Percentiles rank a stretch among this genome's conserved stretches.
Evolutionary conservation across 2,888 invertebrate species (phyloP).

Genomic region (Eurytoma adleriae): DNA sequence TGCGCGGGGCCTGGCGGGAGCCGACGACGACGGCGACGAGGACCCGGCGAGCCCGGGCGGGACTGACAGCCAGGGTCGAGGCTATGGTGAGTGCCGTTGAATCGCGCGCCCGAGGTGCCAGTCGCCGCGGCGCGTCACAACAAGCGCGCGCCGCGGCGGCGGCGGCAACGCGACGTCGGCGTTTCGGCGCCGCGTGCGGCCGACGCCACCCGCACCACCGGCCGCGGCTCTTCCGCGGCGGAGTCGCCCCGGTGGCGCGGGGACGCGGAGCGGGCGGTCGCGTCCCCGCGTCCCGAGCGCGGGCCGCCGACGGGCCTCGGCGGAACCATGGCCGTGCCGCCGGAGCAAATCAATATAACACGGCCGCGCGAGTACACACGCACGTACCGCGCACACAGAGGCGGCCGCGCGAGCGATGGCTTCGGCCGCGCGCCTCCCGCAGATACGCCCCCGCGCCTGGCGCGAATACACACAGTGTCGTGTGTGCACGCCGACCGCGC

Average conservation of each 20-base stretch:
- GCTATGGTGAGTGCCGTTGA: no score
- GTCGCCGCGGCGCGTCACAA: neutral
- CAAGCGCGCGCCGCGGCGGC: neutral
- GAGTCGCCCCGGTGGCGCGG: neutral
- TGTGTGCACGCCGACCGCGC: neutral
- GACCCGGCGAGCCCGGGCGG: neutral
- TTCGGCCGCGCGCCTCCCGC: slow-evolving; percentile 9
- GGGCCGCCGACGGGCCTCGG: neutral
- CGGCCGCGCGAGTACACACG: slow-evolving; percentile 4
- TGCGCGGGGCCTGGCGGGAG: neutral
- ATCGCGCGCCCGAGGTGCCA: neutral
- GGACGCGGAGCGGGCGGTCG: neutral
- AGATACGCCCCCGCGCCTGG: slow-evolving; percentile 45
- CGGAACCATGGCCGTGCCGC: slow-evolving; percentile 21
- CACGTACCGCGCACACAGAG: neutral
- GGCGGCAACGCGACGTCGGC: neutral
- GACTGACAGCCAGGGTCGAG: no score
- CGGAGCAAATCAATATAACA: slow-evolving; percentile 55
- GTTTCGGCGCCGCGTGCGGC: slow-evolving; percentile 20
- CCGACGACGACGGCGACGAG: neutral
- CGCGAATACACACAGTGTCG: neutral
- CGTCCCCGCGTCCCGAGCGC: neutral
- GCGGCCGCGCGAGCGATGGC: slow-evolving; percentile 10
- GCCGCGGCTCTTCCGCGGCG: neutral
- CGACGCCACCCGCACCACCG: neutral